A percentile compares a stretch with the other conserved stretches of the same genome.
phyloP scores from a whole-genome alignment of 1,140 invertebrate genomes.

The Drosophila kikkawai region DNA sequence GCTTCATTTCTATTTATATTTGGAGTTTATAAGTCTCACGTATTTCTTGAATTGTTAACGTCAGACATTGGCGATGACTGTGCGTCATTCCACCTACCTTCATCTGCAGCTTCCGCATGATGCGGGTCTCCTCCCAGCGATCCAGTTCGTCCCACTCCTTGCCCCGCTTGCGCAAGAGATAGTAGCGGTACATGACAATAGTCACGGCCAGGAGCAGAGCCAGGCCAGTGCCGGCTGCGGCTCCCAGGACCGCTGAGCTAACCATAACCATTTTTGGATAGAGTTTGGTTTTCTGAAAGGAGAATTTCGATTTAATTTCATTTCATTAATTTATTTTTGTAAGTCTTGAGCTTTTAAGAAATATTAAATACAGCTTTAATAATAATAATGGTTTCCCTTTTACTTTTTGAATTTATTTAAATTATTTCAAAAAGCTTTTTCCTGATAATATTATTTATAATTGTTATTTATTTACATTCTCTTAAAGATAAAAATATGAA shows the following conservation, averaged over 20 bases:
- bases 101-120: conserved; percentile 78
- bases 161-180: conserved; percentile 86
- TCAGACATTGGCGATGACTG: not conserved
- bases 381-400: not conserved
- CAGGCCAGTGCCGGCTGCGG: conserved; percentile 88
- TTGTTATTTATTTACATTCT: not conserved
- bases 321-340: too few relatives aligned
- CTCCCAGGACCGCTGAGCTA: conserved; percentile 88
- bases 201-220: conserved; percentile 88
- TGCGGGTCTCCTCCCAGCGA: conserved; percentile 85
- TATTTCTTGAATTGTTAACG: not conserved
- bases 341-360: too few relatives aligned
- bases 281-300: conserved; percentile 7
- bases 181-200: conserved; percentile 89
- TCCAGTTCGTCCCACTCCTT: conserved; percentile 87
- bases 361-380: too few relatives aligned
- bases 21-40: not conserved
- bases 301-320: not conserved
- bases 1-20: not conserved
- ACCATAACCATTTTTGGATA: conserved; percentile 86
- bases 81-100: conserved; percentile 69
- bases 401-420: not conserved
- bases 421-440: not conserved
- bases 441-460: not conserved
- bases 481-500: too few relatives aligned